phyloP scores from a whole-genome alignment of 2,888 invertebrate genomes.

The Ormia ochracea region DNA sequence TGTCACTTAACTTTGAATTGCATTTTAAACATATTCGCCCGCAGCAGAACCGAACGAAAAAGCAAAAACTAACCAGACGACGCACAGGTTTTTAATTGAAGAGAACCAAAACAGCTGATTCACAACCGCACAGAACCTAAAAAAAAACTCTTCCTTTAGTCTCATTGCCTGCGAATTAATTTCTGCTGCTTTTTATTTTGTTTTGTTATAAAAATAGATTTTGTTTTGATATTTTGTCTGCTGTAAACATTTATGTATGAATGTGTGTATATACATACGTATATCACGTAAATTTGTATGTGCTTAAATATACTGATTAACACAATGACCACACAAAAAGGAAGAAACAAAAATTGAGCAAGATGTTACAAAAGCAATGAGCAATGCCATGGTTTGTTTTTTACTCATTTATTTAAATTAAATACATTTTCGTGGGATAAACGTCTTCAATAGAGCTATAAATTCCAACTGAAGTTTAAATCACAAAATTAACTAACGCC shows the following conservation, averaged over 20 bases:
- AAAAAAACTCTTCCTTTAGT: no score
- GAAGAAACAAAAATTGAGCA: constrained; percentile 3
- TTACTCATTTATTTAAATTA: background rate
- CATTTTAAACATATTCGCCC: no score
- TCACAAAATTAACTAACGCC: constrained; percentile 26
- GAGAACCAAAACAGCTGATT: no score
- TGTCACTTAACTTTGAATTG: no score
- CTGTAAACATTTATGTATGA: background rate
- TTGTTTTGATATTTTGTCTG: constrained; percentile 17
- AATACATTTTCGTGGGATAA: constrained; percentile 21
- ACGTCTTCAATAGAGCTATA: constrained; percentile 37
- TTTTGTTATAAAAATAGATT: constrained; percentile 11
- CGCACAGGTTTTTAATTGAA: no score
- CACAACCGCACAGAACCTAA: no score
- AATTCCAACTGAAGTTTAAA: constrained; percentile 54
- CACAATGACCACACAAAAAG: constrained; percentile 28
- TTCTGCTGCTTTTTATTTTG: background rate
- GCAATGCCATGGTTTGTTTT: constrained; percentile 1
- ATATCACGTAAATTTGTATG: constrained; percentile 43
- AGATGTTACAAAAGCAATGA: constrained; percentile 15
- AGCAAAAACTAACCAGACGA: no score
- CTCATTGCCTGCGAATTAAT: background rate
- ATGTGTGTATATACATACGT: constrained; percentile 41
- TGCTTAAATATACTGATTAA: constrained; percentile 45
- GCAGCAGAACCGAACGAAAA: no score